Conservation (phyloP, 2,797 vertebrate genomes). For the Sparidentex hasta region DNA sequence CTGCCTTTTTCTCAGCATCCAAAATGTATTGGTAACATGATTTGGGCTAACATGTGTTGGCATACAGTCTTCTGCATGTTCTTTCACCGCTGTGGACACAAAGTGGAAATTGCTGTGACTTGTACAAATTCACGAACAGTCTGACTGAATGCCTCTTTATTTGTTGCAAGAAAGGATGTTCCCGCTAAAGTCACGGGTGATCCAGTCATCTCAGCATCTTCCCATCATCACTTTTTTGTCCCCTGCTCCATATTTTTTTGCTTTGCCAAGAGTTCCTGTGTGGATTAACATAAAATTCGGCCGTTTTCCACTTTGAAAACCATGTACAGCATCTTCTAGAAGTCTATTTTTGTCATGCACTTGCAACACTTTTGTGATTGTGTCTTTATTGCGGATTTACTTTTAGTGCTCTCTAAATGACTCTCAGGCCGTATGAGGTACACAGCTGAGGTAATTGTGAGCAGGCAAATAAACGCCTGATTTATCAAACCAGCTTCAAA, state of each 20-base stretch:
- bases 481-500: slow-evolving; percentile 46
- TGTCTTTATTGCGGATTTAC: slow-evolving; percentile 8
- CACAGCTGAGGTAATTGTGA: slow-evolving; percentile 44
- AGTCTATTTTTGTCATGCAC: neutral
- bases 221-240: neutral
- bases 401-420: slow-evolving; percentile 35
- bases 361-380: neutral
- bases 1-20: slow-evolving; percentile 40
- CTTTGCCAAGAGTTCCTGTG: neutral
- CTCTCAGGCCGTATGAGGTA: slow-evolving; percentile 16
- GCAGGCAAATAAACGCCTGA: slow-evolving; percentile 38
- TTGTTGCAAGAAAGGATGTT: slow-evolving; percentile 34
- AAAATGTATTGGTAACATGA: slow-evolving; percentile 29
- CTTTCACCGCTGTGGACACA: neutral
- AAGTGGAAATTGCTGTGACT: slow-evolving; percentile 17
- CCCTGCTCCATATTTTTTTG: neutral
- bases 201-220: slow-evolving; percentile 3
- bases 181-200: slow-evolving; percentile 17
- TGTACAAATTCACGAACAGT: slow-evolving; percentile 9
- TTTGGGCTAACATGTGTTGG: slow-evolving; percentile 53
- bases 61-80: slow-evolving; percentile 20
- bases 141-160: slow-evolving; percentile 23
- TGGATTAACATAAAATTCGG: slow-evolving; percentile 6
- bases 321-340: neutral
- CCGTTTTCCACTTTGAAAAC: neutral